phyloP scores from a whole-genome alignment of 2,113 vertebrate species.

The Mesoclemmys tuberculata region DNA sequence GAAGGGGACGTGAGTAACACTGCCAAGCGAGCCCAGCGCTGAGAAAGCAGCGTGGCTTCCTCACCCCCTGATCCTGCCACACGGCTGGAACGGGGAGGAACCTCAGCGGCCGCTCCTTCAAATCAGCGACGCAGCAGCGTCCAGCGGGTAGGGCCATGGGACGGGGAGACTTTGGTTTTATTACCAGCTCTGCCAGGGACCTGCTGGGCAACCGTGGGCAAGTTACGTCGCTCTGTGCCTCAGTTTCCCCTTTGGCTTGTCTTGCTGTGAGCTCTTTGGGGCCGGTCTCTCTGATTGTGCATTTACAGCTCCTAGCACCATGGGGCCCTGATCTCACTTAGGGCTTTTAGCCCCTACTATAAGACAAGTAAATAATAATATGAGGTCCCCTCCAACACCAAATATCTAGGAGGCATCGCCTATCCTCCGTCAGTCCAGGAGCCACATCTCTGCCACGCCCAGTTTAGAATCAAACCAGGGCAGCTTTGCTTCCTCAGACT shows the following conservation, averaged over 20 bases:
- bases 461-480: background rate
- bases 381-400: background rate
- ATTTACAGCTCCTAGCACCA: background rate
- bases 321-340: background rate
- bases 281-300: background rate
- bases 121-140: background rate
- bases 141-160: background rate
- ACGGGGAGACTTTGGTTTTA: background rate
- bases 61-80: rapidly evolving
- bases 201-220: background rate
- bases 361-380: background rate
- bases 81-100: background rate
- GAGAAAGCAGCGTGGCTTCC: rapidly evolving
- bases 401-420: background rate
- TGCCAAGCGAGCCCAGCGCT: rapidly evolving
- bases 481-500: background rate
- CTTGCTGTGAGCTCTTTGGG: background rate
- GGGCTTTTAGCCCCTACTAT: background rate
- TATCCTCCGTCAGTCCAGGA: background rate
- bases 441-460: background rate
- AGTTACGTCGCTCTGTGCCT: background rate
- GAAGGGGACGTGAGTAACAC: background rate
- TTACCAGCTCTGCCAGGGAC: background rate
- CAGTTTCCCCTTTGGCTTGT: background rate
- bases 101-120: background rate